Base-by-base conservation (phyloP, 2,113 vertebrate species). In the Silurus asotus region DNA sequence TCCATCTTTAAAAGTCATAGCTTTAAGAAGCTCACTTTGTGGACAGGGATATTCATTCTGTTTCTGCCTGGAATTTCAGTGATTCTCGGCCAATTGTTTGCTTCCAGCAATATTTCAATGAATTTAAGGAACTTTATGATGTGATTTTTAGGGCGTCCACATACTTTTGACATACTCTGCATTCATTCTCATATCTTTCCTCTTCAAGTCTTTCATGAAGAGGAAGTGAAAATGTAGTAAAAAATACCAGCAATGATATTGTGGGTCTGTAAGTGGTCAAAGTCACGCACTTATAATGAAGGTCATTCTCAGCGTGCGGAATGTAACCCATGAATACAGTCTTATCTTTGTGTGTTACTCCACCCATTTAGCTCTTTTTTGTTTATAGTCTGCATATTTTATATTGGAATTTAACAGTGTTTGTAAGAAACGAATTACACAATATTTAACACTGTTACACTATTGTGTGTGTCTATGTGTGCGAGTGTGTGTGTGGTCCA, bases 401-500 rank as follows among this genome's bases (percentile, higher is more conserved):
- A 75, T 62, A 13, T 45, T 84, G 59, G 28, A 62, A 11, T 56
- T 80, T 25, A 45, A 9, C 59, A 58, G 25, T 84, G 69, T 59
- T 17, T 61, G 17, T 23, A 23, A 14, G 49, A 77, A 5, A 8
- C 25, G 25, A 23, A 25, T 55, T 51, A 51, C 8, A 49, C 70
- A 48, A 7, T 49, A 48, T 48, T 20, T 67, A 48, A 20, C 37
- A 2, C 37, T 37, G 37, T 37, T 37, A 37, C 37, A 37, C 37
- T 37, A 37, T 37, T 37, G 37, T 37, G 37, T 37, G 37, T 37
- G 37, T 37, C 25, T 28, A 15, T 70, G 48, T 61, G 65, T 45
- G 25, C 23, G 62, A 13, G 5, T 49, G 58, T 82, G 67, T 75
- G 67, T 75, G 67, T 81, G 78, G 85, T 74, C 65, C 49, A 53